A percentile compares a stretch with the other conserved stretches of the same genome.
phyloP scores from a whole-genome alignment of 2,113 vertebrate species.

The Sinocyclocheilus rhinocerous region DNA sequence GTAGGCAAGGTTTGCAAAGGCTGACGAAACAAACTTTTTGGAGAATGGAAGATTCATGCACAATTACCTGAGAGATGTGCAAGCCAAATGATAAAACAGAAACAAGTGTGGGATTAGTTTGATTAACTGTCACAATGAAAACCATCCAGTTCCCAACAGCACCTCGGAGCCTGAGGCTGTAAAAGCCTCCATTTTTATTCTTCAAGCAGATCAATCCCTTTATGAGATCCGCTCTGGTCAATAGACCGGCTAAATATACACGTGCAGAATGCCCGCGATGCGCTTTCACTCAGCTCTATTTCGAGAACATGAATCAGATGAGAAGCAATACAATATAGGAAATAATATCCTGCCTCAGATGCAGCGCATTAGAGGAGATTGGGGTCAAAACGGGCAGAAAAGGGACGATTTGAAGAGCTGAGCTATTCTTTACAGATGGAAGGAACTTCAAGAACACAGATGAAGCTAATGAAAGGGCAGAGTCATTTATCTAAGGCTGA shows the following conservation, averaged over 20 bases:
- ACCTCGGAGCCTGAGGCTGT: not conserved
- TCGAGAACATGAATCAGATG: constrained; percentile 54
- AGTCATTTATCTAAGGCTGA: not conserved
- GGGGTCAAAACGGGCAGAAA: constrained; percentile 21
- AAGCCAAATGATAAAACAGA: not conserved
- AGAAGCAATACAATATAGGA: constrained; percentile 54
- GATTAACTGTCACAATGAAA: not conserved
- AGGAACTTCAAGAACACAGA: not conserved
- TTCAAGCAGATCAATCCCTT: constrained; percentile 49
- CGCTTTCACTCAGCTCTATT: constrained; percentile 58
- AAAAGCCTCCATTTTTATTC: constrained; percentile 27
- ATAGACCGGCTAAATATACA: constrained; percentile 55
- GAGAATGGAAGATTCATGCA: too few relatives aligned
- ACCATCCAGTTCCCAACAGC: not conserved
- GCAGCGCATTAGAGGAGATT: constrained; percentile 41
- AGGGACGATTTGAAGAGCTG: not conserved
- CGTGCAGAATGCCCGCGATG: constrained; percentile 22
- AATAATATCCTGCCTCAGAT: constrained; percentile 32
- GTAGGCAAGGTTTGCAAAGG: not conserved
- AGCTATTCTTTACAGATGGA: not conserved
- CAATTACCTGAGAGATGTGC: too few relatives aligned
- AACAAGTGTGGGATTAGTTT: not conserved
- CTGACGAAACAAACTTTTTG: not conserved
- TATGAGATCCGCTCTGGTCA: constrained; percentile 32
- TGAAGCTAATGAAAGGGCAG: constrained; percentile 15